These are phyloP conservation scores for Phyllostomus discolor DNA, from an alignment of 2,113 vertebrate species.

Conservation along the genomic window DNA sequence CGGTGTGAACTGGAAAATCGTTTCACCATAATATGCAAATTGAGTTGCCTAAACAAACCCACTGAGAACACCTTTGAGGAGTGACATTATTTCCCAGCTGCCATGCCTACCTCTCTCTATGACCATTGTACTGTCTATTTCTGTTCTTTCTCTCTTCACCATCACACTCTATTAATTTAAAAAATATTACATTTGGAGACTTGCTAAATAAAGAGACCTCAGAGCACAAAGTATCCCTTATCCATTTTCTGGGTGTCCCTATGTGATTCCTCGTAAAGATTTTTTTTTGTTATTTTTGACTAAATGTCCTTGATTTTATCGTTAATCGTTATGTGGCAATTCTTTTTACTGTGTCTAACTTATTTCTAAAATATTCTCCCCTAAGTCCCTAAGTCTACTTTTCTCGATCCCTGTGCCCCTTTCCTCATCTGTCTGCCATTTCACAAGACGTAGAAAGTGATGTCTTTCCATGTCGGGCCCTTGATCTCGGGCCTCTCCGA, in stretches of 20 bases:
- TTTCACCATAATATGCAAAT: not conserved
- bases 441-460: slow-evolving; percentile 35
- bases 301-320: slow-evolving; percentile 70
- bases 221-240: slow-evolving; percentile 40
- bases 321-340: slow-evolving; percentile 7
- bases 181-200: slow-evolving; percentile 51
- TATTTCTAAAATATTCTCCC: slow-evolving; percentile 62
- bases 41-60: not conserved
- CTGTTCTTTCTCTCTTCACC: not conserved
- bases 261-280: slow-evolving; percentile 44
- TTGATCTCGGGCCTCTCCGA: slow-evolving; percentile 42
- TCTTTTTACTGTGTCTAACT: slow-evolving; percentile 42
- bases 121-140: not conserved
- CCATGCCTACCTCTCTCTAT: not conserved
- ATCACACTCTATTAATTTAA: slow-evolving; percentile 52
- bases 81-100: not conserved
- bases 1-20: not conserved
- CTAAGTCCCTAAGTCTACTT: not conserved
- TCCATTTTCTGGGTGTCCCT: slow-evolving; percentile 56
- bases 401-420: slow-evolving; percentile 14
- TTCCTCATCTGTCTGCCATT: slow-evolving; percentile 28
- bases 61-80: not conserved
- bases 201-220: slow-evolving; percentile 63
- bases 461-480: slow-evolving; percentile 45
- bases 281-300: slow-evolving; percentile 29